Base-by-base conservation (phyloP, 2,797 vertebrate species). In the Pelodytes ibericus region DNA sequence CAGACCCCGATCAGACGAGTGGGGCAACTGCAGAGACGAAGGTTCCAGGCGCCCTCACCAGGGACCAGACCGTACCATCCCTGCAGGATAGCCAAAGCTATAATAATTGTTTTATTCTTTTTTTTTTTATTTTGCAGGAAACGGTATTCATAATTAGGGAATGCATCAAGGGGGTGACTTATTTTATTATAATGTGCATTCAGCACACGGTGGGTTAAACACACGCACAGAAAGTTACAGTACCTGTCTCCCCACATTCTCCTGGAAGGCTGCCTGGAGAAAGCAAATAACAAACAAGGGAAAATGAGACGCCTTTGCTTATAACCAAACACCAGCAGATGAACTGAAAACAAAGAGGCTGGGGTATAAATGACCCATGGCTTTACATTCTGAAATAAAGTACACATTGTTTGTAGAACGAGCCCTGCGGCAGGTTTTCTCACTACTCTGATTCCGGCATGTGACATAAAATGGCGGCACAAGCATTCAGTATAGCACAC, bases 161-260 rank as follows among this genome's bases (percentile, higher is more conserved):
- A n/a, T n/a, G n/a, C n/a, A n/a, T n/a, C n/a, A n/a, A n/a, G n/a
- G n/a, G n/a, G n/a, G n/a, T n/a, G n/a, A n/a, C n/a, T n/a, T n/a
- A n/a, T n/a, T n/a, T n/a, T n/a, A n/a, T 44, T 3, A 16, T 13
- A 7, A 3, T 16, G 15, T 44, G 7, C 15, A 44, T 11, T 15
- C 41, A 16, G 72, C 47, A 65, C 61, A 18, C 47, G 3, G 20
- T 10, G 57, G 29, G 65, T 69, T 69, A 75, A 68, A 30, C 9
- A 13, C 74, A 65, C 44, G 68, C 62, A 24, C 18, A 58, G 58
- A 71, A 88, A 87, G 87, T 79, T 62, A 84, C 83, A 82, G 7
- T 94, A 99, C 97, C 98, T 99, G 98, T 94, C 98, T 92, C 86
- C 98, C 98, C 79, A 99, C 98, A 90, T 99, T 99, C 92, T 99